These are phyloP conservation scores for Eulemur mongoz DNA, from an alignment of 2,797 vertebrate species.

Conservation along the genomic window DNA sequence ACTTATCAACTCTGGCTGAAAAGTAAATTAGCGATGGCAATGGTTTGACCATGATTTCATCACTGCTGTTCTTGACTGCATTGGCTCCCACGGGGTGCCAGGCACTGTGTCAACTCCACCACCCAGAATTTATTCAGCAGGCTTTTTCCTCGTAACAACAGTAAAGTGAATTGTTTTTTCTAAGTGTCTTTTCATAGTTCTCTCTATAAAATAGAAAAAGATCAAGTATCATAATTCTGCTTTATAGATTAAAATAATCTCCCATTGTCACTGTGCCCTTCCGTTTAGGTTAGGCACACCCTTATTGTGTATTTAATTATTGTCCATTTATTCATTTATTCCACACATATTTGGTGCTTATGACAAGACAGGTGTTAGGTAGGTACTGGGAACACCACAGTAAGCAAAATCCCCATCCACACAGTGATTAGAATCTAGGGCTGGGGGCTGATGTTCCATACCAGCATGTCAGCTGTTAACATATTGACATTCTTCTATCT, in stretches of 20 bases:
- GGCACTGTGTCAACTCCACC: background rate
- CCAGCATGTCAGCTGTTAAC: background rate
- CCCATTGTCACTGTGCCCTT: background rate
- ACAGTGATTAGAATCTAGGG: background rate
- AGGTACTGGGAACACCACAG: background rate
- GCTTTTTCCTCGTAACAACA: background rate
- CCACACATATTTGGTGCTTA: background rate
- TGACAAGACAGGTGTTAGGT: background rate
- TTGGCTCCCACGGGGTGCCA: background rate
- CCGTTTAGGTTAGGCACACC: background rate
- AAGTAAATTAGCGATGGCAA: background rate
- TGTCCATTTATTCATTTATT: background rate
- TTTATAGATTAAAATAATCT: background rate
- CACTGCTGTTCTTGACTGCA: background rate
- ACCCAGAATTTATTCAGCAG: background rate
- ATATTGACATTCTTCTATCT: background rate
- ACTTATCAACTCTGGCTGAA: conserved; percentile 16
- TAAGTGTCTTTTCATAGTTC: background rate
- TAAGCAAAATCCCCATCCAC: background rate
- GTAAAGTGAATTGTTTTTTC: background rate
- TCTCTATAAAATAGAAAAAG: background rate
- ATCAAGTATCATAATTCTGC: background rate
- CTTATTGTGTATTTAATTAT: background rate
- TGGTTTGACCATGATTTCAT: background rate
- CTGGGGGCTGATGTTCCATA: background rate